A percentile compares a stretch with the other conserved stretches of the same genome.
These are phyloP conservation scores for Drosophila tristis DNA, from an alignment of 1,140 invertebrate genomes.

Conservation along the genomic window DNA sequence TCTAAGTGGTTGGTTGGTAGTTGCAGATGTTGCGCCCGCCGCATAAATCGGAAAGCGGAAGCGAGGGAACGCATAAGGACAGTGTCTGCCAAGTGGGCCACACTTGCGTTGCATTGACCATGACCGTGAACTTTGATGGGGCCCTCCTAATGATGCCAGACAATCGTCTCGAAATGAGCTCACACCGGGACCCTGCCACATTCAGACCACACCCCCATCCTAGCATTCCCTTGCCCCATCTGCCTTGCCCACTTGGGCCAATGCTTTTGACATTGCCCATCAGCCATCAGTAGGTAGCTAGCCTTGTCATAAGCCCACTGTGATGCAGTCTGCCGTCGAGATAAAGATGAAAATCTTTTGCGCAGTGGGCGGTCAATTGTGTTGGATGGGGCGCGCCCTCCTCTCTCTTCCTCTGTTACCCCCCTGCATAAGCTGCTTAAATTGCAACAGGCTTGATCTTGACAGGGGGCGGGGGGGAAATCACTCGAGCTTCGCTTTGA, in stretches of 20 bases:
- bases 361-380: conserved; percentile 40
- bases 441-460: conserved; percentile 29
- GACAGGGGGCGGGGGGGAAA: conserved; percentile 16
- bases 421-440: conserved; percentile 39
- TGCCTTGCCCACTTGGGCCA: conserved; percentile 10
- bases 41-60: conserved; percentile 47
- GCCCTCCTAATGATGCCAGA: conserved; percentile 65
- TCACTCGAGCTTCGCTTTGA: conserved; percentile 29
- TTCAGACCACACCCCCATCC: neutral
- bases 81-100: conserved; percentile 52
- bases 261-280: conserved; percentile 41
- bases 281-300: conserved; percentile 9
- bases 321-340: conserved; percentile 43
- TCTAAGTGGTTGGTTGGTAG: conserved; percentile 26
- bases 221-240: neutral
- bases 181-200: conserved; percentile 33
- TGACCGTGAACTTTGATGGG: conserved; percentile 68
- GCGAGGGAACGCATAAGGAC: conserved; percentile 20
- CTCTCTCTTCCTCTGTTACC: conserved; percentile 5
- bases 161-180: conserved; percentile 73
- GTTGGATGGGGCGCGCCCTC: conserved; percentile 1
- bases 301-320: conserved; percentile 45
- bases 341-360: conserved; percentile 47
- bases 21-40: conserved; percentile 22
- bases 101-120: conserved; percentile 63